Base-by-base conservation (phyloP, 2,888 invertebrate species). In the Onthophagus sagittarius region DNA sequence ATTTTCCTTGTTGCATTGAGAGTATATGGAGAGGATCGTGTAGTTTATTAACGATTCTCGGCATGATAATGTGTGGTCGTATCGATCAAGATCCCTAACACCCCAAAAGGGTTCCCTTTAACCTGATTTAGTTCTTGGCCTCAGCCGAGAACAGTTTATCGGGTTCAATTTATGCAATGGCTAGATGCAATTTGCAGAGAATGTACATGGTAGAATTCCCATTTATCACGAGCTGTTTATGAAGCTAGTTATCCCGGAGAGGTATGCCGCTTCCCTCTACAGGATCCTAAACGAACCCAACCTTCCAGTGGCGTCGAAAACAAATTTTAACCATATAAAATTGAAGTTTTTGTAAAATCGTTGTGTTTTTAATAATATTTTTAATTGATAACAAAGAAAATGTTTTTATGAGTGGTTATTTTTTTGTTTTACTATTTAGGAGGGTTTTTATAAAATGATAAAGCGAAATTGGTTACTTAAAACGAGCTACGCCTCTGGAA, bases 171-270 rank as follows among this genome's bases (percentile, higher is more conserved):
- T 85, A 84, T 85, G 84, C 84, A 83, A 82, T 82, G 81, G 81
- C 82, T 80, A 79, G 80, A 82, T 84, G 84, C 84, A 85, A 85
- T 85, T 84, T 85, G 83, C 83, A 82, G 83, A 83, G 84, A 84
- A 84, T 84, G 83, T 84, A 84, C 83, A 84, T 81, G 81, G 82
- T 83, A 84, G 84, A 84, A 85, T 84, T 82, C 82, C 82, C 84
- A 84, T 84, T 84, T 82, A 83, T 84, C 83, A 79, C 76, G 77
- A 77, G 76, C 75, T 84, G 84, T 85, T 85, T 84, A 84, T 84
- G 84, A 83, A 84, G 83, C 84, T 82, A 83, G 84, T 84, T 85
- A 84, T 80, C 81, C 79, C 77, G 75, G 79, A 77, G 80, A 79
- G 79, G 81, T 80, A 80, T 80, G 78, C 80, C 75, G 77, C 72